Evolutionary conservation across 2,113 vertebrate species (phyloP).

Genomic region (Laticauda laticaudata): DNA sequence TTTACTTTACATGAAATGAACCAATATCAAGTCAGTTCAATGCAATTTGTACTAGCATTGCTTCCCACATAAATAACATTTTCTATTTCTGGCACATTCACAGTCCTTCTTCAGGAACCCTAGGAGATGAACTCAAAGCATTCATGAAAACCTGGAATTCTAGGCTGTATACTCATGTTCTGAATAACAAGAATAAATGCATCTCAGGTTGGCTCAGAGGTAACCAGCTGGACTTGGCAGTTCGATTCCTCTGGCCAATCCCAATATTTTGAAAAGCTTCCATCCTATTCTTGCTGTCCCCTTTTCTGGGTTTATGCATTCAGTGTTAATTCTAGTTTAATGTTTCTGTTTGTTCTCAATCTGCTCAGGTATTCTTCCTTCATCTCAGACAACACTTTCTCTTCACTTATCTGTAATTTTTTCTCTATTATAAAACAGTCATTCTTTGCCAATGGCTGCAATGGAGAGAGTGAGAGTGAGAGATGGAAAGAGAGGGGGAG

Average conservation of each 20-base stretch:
- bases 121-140: neutral
- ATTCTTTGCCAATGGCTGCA: neutral
- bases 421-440: conserved; percentile 27
- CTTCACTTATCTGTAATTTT: conserved; percentile 58
- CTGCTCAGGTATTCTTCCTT: conserved; percentile 43
- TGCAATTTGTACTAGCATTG: neutral
- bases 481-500: no score
- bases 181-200: neutral
- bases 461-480: no score
- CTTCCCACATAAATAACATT: neutral
- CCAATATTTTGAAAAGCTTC: conserved; percentile 40
- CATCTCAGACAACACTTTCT: conserved; percentile 46
- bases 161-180: neutral
- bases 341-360: conserved; percentile 55
- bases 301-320: conserved; percentile 24
- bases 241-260: conserved; percentile 44
- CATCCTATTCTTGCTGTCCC: conserved; percentile 53
- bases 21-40: neutral
- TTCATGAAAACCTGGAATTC: neutral
- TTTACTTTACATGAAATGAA: neutral
- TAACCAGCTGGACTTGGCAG: no score
- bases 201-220: neutral
- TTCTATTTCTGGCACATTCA: neutral
- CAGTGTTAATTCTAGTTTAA: conserved; percentile 60
- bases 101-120: neutral